Evolutionary conservation across 1,140 invertebrate species (phyloP), one percentile per base, ranked within the genome.

Genomic region (Zaprionus africanus): DNA sequence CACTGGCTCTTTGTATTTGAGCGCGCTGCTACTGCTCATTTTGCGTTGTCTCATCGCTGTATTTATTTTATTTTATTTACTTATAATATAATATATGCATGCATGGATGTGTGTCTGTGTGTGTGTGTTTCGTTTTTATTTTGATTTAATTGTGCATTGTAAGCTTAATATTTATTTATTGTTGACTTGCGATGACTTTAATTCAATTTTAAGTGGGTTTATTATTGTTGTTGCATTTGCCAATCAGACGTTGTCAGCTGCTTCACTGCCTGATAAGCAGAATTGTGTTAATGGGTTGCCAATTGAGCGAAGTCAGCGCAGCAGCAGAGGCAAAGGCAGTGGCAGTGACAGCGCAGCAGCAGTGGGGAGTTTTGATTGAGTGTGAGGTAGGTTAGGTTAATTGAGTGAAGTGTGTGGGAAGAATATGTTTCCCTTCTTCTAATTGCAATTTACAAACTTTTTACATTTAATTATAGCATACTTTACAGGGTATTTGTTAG

Each of bases 71-170:
- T 57, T 75, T 57, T 59, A 59, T 69, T 38, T 60, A 11, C 28
- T 26, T 26, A 26, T 38, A 38, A 49, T 22, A 41, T 41, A 41
- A 5, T 26, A 28, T 56, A 65, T 17, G 28, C 24, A 12, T 36
- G 17, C 31, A 58, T 59, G 15, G 15, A n/a, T n/a, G 15, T 41
- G 15, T 22, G 22, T 22, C 22, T 22, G 22, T 46, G n/a, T 66
- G 15, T 66, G 17, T 46, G 28, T 43, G 7, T 56, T 76, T 46
- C 28, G 43, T 63, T 61, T 46, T 76, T 76, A 81, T 82, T 86
- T 82, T 79, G 71, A 70, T 78, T 82, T 86, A 86, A 85, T 85
- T 86, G 78, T 84, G 74, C 82, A 75, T 81, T 84, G 75, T 78
- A 62, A 43, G 70, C 82, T 65, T 26, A 46, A 62, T 81, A 68